A percentile compares a stretch with the other conserved stretches of the same genome.
These are phyloP conservation scores for Rhinogobius similis DNA, from an alignment of 2,113 vertebrate species.

Conservation along the genomic window DNA sequence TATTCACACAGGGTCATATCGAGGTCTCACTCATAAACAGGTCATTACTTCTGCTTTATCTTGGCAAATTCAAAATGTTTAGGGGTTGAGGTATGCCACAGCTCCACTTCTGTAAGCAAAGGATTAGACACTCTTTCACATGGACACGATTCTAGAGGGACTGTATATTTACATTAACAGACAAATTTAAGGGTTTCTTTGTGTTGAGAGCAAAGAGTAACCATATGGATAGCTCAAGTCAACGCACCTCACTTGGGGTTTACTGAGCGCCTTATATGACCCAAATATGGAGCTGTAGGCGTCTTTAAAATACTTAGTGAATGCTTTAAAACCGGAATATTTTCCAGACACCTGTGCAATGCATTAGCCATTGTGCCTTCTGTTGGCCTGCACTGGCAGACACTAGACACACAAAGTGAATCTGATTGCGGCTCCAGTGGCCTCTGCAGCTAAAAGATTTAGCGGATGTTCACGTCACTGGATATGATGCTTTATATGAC, in stretches of 20 bases:
- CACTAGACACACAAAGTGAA: slow-evolving; percentile 9
- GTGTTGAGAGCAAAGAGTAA: background rate
- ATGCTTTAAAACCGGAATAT: slow-evolving; percentile 42
- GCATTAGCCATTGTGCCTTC: slow-evolving; percentile 37
- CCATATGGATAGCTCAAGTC: slow-evolving; percentile 66
- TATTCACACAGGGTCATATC: slow-evolving; percentile 19
- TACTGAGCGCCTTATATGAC: slow-evolving; percentile 69
- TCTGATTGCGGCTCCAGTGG: slow-evolving; percentile 16
- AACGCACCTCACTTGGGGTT: slow-evolving; percentile 64
- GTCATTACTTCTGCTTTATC: slow-evolving; percentile 25
- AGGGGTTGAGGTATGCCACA: slow-evolving; percentile 25
- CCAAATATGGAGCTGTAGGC: slow-evolving; percentile 65
- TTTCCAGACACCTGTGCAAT: slow-evolving; percentile 61
- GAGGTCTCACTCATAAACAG: slow-evolving; percentile 24
- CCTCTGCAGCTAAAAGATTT: slow-evolving; percentile 32
- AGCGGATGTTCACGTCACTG: slow-evolving; percentile 27
- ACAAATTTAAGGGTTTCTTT: slow-evolving; percentile 19
- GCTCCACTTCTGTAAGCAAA: slow-evolving; percentile 8
- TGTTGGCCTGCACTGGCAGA: background rate
- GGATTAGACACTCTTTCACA: slow-evolving; percentile 6
- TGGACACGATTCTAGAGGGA: slow-evolving; percentile 33
- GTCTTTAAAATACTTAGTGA: slow-evolving; percentile 50
- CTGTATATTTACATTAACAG: slow-evolving; percentile 33
- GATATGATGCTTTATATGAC: slow-evolving; percentile 22
- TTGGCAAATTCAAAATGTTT: slow-evolving; percentile 17